Evolutionary conservation across 1,140 invertebrate genomes (phyloP), one percentile per base, ranked within the genome.

Genomic region (Trinorchestia longiramus): DNA sequence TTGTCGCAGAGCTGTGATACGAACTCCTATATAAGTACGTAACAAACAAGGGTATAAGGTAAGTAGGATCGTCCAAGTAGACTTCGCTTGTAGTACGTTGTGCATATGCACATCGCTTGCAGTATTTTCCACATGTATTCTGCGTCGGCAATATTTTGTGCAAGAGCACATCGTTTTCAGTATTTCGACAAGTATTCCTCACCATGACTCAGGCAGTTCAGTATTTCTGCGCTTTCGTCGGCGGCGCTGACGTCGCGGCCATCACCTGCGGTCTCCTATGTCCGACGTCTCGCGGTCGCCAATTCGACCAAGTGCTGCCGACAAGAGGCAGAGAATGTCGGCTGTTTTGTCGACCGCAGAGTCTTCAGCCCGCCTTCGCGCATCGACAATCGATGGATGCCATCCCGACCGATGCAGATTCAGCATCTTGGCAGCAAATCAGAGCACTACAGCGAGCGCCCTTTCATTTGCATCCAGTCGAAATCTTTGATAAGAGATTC

Each of bases 321-420:
- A 77, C 62, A 77, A 77, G 62, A 77, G 62, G 28, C 62, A 77
- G 62, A 36, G 62, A 77, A 77, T 77, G 62, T 77, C 8, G 62
- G 62, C 62, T 77, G 62, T 77, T 77, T 77, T 77, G 62, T 77
- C 62, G 62, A 77, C 62, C 62, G 62, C 62, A 77, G 62, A 1
- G 62, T 77, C 62, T 1, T 77, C 62, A 77, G 62, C 62, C 62
- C 62, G 62, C 62, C 62, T 90, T 90, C 88, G 6, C 41, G 41
- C 88, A 90, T 90, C 88, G 23, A 41, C 88, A 90, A 90, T 90
- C 88, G 88, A 90, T 90, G 88, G 88, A 90, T 90, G 88, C 88
- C 41, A 43, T 90, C 88, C 88, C 41, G 28, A 42, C 4, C 88
- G 41, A 90, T 90, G 88, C 88, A 90, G 88, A 90, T 90, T 90